These are phyloP conservation scores for Megaustenia siamemsis DNA, from an alignment of 2,888 invertebrate species.

Conservation along the genomic window DNA sequence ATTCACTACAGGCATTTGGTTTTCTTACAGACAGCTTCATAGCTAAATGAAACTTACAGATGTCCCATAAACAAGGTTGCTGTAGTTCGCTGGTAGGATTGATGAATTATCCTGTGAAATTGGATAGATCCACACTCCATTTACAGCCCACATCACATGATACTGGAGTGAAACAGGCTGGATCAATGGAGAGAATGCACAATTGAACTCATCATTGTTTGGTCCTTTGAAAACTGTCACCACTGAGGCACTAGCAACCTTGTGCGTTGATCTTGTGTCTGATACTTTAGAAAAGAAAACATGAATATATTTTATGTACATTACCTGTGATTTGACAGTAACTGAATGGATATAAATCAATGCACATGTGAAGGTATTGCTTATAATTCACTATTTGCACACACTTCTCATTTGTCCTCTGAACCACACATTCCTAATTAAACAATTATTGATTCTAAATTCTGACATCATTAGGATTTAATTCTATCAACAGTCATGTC, in stretches of 20 bases:
- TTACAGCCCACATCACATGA: conserved; percentile 62
- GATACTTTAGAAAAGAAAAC: conserved; percentile 9
- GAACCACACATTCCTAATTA: no score
- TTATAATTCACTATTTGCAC: no score
- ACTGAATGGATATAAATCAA: no score
- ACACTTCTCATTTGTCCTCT: no score
- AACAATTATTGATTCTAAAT: no score
- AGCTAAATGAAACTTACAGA: conserved; percentile 54
- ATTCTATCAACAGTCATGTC: no score
- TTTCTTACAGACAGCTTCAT: no score
- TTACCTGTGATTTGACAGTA: no score
- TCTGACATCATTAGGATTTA: no score
- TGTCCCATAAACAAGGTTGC: conserved; percentile 57
- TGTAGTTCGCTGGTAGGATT: conserved; percentile 31
- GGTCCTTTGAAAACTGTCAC: conserved; percentile 57
- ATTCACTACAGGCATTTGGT: no score
- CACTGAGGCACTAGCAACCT: conserved; percentile 51
- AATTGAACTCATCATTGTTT: conserved; percentile 60
- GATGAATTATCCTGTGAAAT: conserved; percentile 13
- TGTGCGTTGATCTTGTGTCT: conserved; percentile 37
- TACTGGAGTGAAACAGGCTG: conserved; percentile 42
- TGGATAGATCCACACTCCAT: conserved; percentile 58
- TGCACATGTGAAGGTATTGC: no score
- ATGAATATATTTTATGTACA: no score
- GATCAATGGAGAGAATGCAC: conserved; percentile 50